Conservation (phyloP, 2,113 vertebrate genomes). For the Aspiorhynchus laticeps region DNA sequence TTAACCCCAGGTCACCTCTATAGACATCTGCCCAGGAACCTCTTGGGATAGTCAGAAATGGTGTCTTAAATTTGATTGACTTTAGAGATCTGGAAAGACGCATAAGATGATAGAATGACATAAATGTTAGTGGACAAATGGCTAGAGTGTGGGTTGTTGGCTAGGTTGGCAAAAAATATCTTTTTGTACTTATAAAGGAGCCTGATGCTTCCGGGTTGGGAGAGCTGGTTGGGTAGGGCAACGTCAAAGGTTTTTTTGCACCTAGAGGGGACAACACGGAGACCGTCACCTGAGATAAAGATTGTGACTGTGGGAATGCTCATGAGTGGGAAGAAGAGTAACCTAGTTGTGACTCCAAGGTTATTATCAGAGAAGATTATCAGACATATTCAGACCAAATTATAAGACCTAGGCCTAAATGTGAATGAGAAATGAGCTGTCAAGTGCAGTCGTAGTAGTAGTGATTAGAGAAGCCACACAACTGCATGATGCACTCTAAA, state of each 20-base stretch:
- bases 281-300: background rate
- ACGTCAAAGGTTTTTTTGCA: background rate
- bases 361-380: background rate
- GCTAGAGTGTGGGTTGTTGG: background rate
- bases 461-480: background rate
- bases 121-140: background rate
- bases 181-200: background rate
- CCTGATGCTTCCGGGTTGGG: background rate
- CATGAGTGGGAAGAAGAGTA: background rate
- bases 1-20: constrained; percentile 11
- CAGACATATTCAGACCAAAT: background rate
- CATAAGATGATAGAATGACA: background rate
- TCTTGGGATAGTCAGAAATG: background rate
- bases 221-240: background rate
- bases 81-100: no score
- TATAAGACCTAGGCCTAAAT: background rate
- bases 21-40: background rate
- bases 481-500: no score
- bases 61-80: constrained; percentile 1
- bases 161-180: background rate
- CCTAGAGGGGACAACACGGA: background rate
- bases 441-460: background rate
- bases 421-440: background rate
- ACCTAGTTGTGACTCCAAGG: background rate
- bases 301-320: background rate